Evolutionary conservation across 2,888 invertebrate genomes (phyloP), one percentile per base, ranked within the genome.

Genomic region (Volucella bombylans): DNA sequence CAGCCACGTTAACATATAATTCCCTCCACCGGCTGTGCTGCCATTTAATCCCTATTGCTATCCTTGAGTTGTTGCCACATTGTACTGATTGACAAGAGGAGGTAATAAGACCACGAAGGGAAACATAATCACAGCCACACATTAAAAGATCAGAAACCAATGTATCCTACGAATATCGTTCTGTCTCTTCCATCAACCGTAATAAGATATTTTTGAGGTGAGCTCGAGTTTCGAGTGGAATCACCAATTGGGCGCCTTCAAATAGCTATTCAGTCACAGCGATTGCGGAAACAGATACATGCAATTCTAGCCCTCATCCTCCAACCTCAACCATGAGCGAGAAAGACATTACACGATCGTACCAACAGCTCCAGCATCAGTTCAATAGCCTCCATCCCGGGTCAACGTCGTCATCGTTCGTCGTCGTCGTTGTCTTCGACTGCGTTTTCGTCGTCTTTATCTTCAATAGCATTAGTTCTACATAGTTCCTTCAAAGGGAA

Each of bases 221-320:
- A 83, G 83, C 65, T 83, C 69, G 65, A 69, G 74, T 83, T 83
- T 83, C 83, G 80, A 61, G 57, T 65, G 45, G 64, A 62, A 72
- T 73, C 72, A 78, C 41, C 79, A 69, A 79, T 73, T 73, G 82
- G 79, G 82, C 82, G 78, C 82, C 79, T 64, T 45, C 10, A 47
- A 78, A 73, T 79, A 79, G 55, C 55, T 72, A 82, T 79, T 73
- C 57, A 73, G 59, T 68, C 73, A 69, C 39, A 31, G 31, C 73
- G 79, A 82, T 82, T 82, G 72, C 78, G 82, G 82, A 78, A 82
- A 82, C 67, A 82, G 82, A 82, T 79, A 82, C 72, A 72, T 82
- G 55, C 78, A 78, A 78, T 54, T 52, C 82, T 67, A 78, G 78
- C 61, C 67, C 72, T 78, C 43, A 50, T 14, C 57, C 76, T 71